phyloP scores from a whole-genome alignment of 2,888 invertebrate species.

The Campoplex nolae region DNA sequence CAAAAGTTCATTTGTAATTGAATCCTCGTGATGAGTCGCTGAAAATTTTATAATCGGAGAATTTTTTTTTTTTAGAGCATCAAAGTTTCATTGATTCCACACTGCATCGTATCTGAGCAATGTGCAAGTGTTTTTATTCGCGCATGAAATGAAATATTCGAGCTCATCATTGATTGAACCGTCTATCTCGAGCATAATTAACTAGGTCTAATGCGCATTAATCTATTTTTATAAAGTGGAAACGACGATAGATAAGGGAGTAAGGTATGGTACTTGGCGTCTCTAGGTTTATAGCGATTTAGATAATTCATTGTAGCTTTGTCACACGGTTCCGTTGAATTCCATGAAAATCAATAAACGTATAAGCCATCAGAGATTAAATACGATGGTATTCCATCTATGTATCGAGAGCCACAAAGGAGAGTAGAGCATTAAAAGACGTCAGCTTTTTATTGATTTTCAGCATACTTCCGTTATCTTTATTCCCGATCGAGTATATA shows the following conservation, averaged over 20 bases:
- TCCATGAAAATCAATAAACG: conserved; percentile 17
- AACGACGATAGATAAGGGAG: not conserved
- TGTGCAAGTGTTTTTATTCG: not conserved
- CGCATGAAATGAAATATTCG: not conserved
- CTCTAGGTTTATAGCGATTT: conserved; percentile 5
- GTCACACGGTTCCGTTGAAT: not conserved
- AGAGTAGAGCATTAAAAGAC: not conserved
- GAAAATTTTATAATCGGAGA: not conserved
- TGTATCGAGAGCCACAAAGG: not conserved
- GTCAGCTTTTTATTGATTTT: conserved; percentile 11
- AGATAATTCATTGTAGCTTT: conserved; percentile 21
- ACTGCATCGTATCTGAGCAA: not conserved
- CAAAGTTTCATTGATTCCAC: not conserved
- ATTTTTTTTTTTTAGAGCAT: not conserved
- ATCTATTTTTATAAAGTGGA: conserved; percentile 5
- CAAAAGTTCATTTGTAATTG: not conserved
- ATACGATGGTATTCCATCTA: not conserved
- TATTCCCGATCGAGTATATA: not conserved
- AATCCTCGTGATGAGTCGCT: too few species aligned
- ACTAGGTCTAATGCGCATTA: conserved; percentile 13
- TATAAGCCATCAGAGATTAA: conserved; percentile 18
- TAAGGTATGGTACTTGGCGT: not conserved
- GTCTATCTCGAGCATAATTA: not conserved
- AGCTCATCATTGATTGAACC: not conserved
- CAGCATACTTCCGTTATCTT: conserved; percentile 7